Evolutionary conservation across 1,140 invertebrate genomes (phyloP).

Genomic region (Thereuonema tuberculata): DNA sequence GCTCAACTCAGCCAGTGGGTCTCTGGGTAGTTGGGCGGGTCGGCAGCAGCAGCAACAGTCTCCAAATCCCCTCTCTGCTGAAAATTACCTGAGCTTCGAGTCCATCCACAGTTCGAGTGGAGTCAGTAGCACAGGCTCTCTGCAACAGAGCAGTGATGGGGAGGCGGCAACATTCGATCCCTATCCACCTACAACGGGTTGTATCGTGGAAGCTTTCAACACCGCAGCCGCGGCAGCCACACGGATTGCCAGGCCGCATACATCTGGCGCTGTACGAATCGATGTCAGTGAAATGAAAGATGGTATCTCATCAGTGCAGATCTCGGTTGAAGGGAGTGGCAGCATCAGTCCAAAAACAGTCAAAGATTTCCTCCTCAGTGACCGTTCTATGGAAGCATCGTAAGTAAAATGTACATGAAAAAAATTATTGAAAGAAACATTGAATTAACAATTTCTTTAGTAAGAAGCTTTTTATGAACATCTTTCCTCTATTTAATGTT

Average conservation of each 20-base stretch:
- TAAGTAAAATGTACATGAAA: constrained; percentile 34
- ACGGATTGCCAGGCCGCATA: not conserved
- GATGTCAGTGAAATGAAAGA: constrained; percentile 27
- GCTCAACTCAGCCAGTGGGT: constrained; percentile 35
- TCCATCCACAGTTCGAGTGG: constrained; percentile 39
- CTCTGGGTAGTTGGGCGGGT: constrained; percentile 28
- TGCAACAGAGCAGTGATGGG: constrained; percentile 23
- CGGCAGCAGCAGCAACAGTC: constrained; percentile 23
- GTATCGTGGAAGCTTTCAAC: not conserved
- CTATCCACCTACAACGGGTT: not conserved
- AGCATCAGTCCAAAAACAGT: constrained; percentile 31
- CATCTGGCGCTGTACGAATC: constrained; percentile 16
- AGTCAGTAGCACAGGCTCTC: constrained; percentile 38
- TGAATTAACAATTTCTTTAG: too few relatives aligned
- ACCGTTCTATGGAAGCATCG: constrained; percentile 38
- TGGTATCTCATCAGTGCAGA: constrained; percentile 37
- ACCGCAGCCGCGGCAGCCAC: not conserved
- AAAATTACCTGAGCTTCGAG: constrained; percentile 29
- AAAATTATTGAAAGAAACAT: too few relatives aligned
- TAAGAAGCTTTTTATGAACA: too few relatives aligned
- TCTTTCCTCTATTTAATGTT: too few relatives aligned
- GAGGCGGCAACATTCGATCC: too few relatives aligned
- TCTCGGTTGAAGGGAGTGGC: constrained; percentile 25
- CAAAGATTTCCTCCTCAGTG: constrained; percentile 36
- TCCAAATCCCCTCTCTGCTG: constrained; percentile 16